A percentile compares a stretch with the other conserved stretches of the same genome.
Conservation (phyloP, 1,140 invertebrate genomes). For the Drosophila ficusphila region DNA sequence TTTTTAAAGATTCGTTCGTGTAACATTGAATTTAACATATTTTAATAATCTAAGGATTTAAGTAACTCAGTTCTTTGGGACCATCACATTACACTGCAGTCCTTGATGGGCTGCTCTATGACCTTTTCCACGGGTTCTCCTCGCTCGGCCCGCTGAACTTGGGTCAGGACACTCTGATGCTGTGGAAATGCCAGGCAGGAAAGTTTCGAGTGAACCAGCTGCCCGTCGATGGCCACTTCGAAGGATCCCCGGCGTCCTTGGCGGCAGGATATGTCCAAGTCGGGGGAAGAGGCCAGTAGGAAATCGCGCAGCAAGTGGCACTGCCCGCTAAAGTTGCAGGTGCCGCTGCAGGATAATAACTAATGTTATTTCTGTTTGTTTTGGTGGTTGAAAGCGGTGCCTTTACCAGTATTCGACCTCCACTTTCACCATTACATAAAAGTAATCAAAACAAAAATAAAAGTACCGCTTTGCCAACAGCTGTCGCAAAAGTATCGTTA, state of each 20-base stretch:
- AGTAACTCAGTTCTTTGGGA: neutral
- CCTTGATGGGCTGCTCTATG: constrained; percentile 84
- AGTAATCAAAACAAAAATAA: constrained; percentile 1
- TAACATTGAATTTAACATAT: neutral
- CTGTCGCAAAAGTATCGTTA: neutral
- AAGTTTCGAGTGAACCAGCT: constrained; percentile 87
- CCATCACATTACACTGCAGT: constrained; percentile 80
- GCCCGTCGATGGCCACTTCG: constrained; percentile 86
- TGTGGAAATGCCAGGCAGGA: constrained; percentile 86
- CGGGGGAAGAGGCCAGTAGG: constrained; percentile 37
- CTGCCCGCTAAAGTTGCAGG: constrained; percentile 77
- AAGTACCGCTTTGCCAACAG: constrained; percentile 1
- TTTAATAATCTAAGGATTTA: neutral
- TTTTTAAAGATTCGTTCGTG: too few species aligned
- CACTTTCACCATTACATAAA: constrained; percentile 75
- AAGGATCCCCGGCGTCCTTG: constrained; percentile 85
- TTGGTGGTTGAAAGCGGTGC: neutral
- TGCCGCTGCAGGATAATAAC: constrained; percentile 41
- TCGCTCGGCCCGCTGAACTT: constrained; percentile 84
- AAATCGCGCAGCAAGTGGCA: constrained; percentile 72
- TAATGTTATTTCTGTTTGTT: neutral
- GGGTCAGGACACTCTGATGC: constrained; percentile 85
- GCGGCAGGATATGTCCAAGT: constrained; percentile 61
- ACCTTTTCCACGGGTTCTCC: constrained; percentile 83
- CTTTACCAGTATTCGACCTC: constrained; percentile 81